Conservation (phyloP, 2,797 vertebrate species). For the Hydrolagus colliei region DNA sequence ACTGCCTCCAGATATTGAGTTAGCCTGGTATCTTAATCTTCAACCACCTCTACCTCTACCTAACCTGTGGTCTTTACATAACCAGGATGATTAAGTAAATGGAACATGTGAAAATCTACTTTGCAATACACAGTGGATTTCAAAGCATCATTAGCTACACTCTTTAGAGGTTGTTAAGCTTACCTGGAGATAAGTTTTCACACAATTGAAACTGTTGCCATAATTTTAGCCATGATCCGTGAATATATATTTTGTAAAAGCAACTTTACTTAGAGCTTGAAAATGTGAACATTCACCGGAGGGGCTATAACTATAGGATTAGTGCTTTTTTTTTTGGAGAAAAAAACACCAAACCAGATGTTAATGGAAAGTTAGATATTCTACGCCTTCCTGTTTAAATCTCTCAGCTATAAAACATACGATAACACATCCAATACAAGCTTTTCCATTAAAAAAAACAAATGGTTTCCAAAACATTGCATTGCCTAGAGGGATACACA, state of each 20-base stretch:
- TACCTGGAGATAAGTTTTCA: too few species aligned
- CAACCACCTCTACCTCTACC: too few species aligned
- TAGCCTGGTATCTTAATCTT: too few species aligned
- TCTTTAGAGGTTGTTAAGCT: neutral
- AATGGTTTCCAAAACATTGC: conserved; percentile 25
- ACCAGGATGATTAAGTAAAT: too few species aligned
- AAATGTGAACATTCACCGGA: neutral
- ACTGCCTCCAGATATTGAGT: too few species aligned
- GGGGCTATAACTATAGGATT: neutral
- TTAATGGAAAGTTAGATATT: neutral
- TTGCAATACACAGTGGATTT: neutral
- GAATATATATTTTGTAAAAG: neutral
- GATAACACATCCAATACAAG: conserved; percentile 8
- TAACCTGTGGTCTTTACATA: too few species aligned
- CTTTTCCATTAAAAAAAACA: neutral
- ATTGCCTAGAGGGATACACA: neutral
- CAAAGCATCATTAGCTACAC: neutral
- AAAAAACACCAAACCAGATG: conserved; percentile 18
- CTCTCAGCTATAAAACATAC: conserved; percentile 18
- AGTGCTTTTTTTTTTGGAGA: too few species aligned
- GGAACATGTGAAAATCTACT: neutral
- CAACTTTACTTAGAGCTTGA: neutral
- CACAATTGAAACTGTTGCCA: neutral
- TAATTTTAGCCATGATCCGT: neutral
- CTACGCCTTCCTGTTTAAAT: neutral